Conservation (phyloP, 2,888 invertebrate genomes). For the Caradrina clavipalpis region DNA sequence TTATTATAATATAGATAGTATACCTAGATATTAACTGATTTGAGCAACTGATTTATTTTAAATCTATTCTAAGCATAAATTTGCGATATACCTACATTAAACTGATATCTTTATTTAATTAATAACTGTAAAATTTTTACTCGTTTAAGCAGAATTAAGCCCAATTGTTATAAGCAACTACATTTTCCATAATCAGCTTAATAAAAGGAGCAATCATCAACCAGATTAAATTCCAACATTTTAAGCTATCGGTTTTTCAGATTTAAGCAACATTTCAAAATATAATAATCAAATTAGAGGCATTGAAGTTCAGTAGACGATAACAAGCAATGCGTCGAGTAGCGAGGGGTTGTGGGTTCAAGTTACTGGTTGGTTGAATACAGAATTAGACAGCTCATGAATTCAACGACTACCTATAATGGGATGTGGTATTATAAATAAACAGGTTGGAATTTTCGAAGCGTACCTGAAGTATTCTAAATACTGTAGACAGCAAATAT, state of each 20-base stretch:
- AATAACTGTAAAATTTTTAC: too few species aligned
- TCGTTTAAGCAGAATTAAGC: too few species aligned
- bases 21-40: not conserved
- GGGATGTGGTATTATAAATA: not conserved
- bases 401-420: not conserved
- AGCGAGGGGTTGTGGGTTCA: slow-evolving; percentile 1
- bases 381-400: not conserved
- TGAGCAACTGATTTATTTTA: too few species aligned
- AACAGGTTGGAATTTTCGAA: too few species aligned
- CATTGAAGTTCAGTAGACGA: slow-evolving; percentile 37
- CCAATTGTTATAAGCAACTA: not conserved
- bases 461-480: too few species aligned
- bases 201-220: not conserved
- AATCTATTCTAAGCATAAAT: too few species aligned
- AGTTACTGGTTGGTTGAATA: slow-evolving; percentile 9
- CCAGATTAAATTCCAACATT: slow-evolving; percentile 2
- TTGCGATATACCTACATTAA: too few species aligned
- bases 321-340: slow-evolving; percentile 2
- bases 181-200: slow-evolving; percentile 1
- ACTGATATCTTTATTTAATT: too few species aligned
- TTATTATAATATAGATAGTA: too few species aligned
- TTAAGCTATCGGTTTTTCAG: slow-evolving; percentile 7
- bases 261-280: slow-evolving; percentile 17
- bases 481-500: too few species aligned
- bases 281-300: slow-evolving; percentile 19